Conservation (phyloP, 1,140 invertebrate genomes). For the Arion vulgaris region DNA sequence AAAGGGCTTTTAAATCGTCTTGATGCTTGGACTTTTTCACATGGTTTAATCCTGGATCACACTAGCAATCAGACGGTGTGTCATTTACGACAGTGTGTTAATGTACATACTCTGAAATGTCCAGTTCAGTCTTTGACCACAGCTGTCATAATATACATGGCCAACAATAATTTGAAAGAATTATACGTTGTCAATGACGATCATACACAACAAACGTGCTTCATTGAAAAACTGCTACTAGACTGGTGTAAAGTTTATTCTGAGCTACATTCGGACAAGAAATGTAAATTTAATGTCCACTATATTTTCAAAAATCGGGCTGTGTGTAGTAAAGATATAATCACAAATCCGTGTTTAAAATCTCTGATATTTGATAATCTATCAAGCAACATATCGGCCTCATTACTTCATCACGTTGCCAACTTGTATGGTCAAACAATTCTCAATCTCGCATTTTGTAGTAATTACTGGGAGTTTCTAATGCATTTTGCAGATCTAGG, state of each 20-base stretch:
- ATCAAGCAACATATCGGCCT: conserved; percentile 19
- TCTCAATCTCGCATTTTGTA: conserved; percentile 19
- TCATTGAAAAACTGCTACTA: neutral
- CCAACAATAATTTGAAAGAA: conserved; percentile 1
- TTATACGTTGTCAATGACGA: conserved; percentile 29
- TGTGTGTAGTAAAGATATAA: conserved; percentile 1
- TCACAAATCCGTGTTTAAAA: conserved; percentile 12
- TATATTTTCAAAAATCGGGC: conserved; percentile 28
- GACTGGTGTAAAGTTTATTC: conserved; percentile 13
- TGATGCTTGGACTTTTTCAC: conserved; percentile 25
- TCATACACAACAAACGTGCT: conserved; percentile 17
- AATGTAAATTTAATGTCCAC: neutral
- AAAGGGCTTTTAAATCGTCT: neutral
- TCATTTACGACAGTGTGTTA: neutral
- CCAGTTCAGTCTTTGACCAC: conserved; percentile 13
- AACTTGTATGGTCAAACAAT: conserved; percentile 17
- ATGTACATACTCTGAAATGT: conserved; percentile 6
- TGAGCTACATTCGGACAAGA: neutral
- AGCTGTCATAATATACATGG: neutral
- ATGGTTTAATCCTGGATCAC: conserved; percentile 14
- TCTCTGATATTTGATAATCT: conserved; percentile 35
- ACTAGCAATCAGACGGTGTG: neutral
- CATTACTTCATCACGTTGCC: conserved; percentile 1
- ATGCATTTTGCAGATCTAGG: conserved; percentile 33
- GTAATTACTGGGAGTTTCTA: conserved; percentile 33